Evolutionary conservation across 2,797 vertebrate genomes (phyloP).

Genomic region (Acanthurus tractus): DNA sequence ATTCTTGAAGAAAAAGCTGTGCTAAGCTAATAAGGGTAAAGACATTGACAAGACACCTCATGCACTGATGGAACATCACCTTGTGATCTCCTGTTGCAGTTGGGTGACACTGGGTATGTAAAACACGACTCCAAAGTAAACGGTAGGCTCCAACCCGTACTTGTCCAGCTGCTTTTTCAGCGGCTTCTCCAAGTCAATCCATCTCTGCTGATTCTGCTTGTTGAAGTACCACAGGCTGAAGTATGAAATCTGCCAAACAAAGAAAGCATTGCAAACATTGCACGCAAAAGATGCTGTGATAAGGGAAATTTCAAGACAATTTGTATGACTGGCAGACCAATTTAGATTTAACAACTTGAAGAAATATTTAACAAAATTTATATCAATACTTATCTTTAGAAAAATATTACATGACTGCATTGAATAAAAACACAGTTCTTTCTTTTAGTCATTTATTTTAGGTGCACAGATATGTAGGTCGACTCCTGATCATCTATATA

Average conservation of each 20-base stretch:
- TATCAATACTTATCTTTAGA: neutral
- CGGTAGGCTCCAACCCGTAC: constrained; percentile 93
- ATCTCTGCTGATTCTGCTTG: constrained; percentile 97
- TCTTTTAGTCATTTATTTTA: neutral
- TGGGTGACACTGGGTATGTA: constrained; percentile 94
- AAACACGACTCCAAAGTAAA: constrained; percentile 98
- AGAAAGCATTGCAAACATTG: constrained; percentile 38
- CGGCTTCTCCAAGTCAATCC: constrained; percentile 98
- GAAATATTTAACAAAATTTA: neutral
- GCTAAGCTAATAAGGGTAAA: neutral
- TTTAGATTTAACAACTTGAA: neutral
- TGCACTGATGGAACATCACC: constrained; percentile 82
- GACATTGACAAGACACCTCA: constrained; percentile 15
- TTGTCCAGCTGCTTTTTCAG: constrained; percentile 99
- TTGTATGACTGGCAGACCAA: neutral
- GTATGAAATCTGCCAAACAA: constrained; percentile 90
- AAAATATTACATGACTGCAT: neutral
- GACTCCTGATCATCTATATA: neutral
- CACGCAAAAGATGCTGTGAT: neutral
- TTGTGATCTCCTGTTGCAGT: constrained; percentile 98
- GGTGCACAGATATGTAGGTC: neutral
- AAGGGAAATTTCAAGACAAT: neutral
- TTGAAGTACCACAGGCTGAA: constrained; percentile 99
- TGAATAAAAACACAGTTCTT: neutral
- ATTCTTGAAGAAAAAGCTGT: neutral